Evolutionary conservation across 2,797 vertebrate species (phyloP).

Genomic region (Discoglossus pictus): DNA sequence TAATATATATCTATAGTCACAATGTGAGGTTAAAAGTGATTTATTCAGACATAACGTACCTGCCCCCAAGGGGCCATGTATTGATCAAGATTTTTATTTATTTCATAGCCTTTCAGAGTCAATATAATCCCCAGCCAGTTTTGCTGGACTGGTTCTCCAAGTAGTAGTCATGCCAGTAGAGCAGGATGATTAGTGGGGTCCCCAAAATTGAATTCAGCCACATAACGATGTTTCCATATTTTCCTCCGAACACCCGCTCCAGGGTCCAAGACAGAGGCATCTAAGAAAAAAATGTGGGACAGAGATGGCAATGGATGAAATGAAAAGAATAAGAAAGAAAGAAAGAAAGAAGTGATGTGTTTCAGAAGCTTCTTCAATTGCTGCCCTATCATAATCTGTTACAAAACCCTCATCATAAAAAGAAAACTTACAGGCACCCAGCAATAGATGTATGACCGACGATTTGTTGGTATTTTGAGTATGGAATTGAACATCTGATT

Average conservation of each 20-base stretch:
- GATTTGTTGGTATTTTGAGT: rapidly evolving
- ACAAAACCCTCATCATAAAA: no score
- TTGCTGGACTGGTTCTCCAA: conserved; percentile 38
- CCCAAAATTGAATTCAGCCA: conserved; percentile 59
- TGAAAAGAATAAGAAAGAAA: no score
- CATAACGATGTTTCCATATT: conserved; percentile 55
- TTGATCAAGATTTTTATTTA: no score
- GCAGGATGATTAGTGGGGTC: conserved; percentile 51
- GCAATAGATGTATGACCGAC: not conserved
- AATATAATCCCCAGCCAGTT: not conserved
- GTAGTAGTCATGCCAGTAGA: conserved; percentile 59
- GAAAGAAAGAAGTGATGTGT: no score
- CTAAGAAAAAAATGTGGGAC: conserved; percentile 49
- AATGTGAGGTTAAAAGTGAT: no score
- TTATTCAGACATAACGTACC: no score
- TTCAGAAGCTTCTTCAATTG: not conserved
- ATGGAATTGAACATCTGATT: rapidly evolving
- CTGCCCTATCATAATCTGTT: no score
- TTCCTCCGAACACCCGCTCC: conserved; percentile 53
- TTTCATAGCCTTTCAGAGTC: conserved; percentile 9
- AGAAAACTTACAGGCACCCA: no score
- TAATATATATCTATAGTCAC: no score
- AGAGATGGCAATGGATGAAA: no score
- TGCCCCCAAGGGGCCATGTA: not conserved
- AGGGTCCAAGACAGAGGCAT: conserved; percentile 53